Evolutionary conservation across 64 coral and sea anemone genomes (phyloP).

Genomic region (Montipora foliosa): DNA sequence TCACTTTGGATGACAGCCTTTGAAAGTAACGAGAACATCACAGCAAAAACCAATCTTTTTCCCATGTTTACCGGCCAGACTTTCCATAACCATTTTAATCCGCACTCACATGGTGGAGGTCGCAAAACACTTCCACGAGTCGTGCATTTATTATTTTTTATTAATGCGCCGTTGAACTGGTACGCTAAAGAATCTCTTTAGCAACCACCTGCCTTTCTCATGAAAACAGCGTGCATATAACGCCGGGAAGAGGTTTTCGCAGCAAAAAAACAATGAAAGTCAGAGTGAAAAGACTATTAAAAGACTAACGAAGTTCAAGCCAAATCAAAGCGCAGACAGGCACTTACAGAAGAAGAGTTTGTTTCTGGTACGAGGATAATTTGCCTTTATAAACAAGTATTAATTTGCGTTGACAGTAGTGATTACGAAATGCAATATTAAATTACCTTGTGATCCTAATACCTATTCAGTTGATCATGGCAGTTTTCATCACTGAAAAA

Average conservation of each 20-base stretch:
- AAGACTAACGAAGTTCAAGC: not conserved
- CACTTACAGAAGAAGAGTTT: too few relatives aligned
- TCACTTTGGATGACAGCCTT: not conserved
- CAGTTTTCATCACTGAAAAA: too few relatives aligned
- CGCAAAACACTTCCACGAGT: slow-evolving; percentile 44
- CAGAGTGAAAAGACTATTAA: not conserved
- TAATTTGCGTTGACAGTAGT: too few relatives aligned
- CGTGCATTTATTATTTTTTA: slow-evolving; percentile 38
- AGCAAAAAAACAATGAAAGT: not conserved
- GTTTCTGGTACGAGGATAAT: too few relatives aligned
- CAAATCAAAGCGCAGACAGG: too few relatives aligned
- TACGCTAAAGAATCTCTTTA: not conserved
- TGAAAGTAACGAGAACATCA: not conserved
- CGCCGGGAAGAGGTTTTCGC: not conserved
- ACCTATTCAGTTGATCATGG: not conserved
- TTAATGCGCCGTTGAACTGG: slow-evolving; percentile 11
- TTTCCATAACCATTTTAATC: slow-evolving; percentile 5
- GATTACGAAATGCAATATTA: not conserved
- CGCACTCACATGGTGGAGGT: not conserved
- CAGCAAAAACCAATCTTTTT: not conserved
- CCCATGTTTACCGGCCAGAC: not conserved
- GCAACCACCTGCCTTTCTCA: not conserved
- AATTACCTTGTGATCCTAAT: not conserved
- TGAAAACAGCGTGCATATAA: slow-evolving; percentile 5
- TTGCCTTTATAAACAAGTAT: too few relatives aligned